Evolutionary conservation across 2,113 vertebrate genomes (phyloP).

Genomic region (Corythoichthys intestinalis): DNA sequence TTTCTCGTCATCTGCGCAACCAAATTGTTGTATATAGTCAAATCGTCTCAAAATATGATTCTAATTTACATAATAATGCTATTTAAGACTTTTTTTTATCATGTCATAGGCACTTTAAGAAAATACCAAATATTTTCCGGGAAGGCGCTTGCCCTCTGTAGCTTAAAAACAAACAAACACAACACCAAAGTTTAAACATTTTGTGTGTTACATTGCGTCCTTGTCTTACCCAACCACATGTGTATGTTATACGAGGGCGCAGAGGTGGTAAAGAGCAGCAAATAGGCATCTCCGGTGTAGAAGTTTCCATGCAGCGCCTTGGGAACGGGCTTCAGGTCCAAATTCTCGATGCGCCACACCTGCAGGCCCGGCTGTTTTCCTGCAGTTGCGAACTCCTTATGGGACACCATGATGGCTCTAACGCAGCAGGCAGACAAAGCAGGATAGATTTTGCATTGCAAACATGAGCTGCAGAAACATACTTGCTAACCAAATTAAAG

Average conservation of each 20-base stretch:
- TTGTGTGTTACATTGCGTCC: neutral
- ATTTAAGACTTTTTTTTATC: too few relatives aligned
- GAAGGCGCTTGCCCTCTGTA: too few relatives aligned
- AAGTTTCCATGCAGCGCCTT: slow-evolving; percentile 68
- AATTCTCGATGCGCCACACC: slow-evolving; percentile 76
- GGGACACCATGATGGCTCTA: slow-evolving; percentile 71
- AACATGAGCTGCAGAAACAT: neutral
- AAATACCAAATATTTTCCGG: too few relatives aligned
- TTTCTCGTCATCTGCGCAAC: too few relatives aligned
- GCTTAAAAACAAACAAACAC: too few relatives aligned
- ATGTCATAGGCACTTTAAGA: too few relatives aligned
- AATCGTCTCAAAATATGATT: too few relatives aligned
- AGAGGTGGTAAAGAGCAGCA: slow-evolving; percentile 67
- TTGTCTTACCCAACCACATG: slow-evolving; percentile 75
- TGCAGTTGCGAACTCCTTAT: slow-evolving; percentile 71
- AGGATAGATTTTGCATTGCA: slow-evolving; percentile 16
- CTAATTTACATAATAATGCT: too few relatives aligned
- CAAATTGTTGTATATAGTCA: too few relatives aligned
- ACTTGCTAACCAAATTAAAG: neutral
- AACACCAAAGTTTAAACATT: too few relatives aligned
- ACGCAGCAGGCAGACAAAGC: neutral
- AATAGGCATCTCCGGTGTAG: slow-evolving; percentile 74
- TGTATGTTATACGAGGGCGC: slow-evolving; percentile 69
- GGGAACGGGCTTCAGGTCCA: slow-evolving; percentile 74
- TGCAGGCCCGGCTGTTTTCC: slow-evolving; percentile 71